Conservation (phyloP, 2,113 vertebrate species). For the Elaphurus davidianus region DNA sequence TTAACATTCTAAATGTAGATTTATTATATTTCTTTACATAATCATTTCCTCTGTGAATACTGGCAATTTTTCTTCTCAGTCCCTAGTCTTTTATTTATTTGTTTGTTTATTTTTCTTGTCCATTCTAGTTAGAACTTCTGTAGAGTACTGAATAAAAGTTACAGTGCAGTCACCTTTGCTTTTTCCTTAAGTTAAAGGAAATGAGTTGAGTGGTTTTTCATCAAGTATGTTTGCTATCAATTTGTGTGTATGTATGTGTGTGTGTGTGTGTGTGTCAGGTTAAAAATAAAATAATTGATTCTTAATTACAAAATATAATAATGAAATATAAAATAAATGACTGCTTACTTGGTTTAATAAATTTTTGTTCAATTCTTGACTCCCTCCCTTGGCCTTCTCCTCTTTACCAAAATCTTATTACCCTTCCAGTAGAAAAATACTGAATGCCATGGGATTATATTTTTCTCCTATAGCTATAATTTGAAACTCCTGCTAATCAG, state of each 20-base stretch:
- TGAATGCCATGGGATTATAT: background rate
- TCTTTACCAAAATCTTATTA: background rate
- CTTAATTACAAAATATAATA: background rate
- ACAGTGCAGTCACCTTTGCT: background rate
- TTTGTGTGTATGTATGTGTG: background rate
- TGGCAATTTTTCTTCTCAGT: background rate
- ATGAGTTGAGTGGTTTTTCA: background rate
- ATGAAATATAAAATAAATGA: slow-evolving; percentile 14
- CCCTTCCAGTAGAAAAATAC: background rate
- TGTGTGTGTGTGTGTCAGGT: background rate
- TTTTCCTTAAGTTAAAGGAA: background rate
- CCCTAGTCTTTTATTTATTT: background rate
- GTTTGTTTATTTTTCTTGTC: background rate
- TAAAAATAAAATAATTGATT: slow-evolving; percentile 23
- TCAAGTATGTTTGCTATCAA: background rate
- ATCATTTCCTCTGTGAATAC: background rate
- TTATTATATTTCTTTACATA: background rate
- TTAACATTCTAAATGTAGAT: background rate
- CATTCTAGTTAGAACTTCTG: background rate
- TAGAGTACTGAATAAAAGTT: background rate
- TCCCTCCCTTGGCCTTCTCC: background rate
- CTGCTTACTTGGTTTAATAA: background rate
- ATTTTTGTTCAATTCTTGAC: slow-evolving; percentile 32
- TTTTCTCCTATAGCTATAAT: background rate
- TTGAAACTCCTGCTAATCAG: background rate